Evolutionary conservation across 2,113 vertebrate species (phyloP), one percentile per base, ranked within the genome.

Genomic region (Ammodytes dubius): DNA sequence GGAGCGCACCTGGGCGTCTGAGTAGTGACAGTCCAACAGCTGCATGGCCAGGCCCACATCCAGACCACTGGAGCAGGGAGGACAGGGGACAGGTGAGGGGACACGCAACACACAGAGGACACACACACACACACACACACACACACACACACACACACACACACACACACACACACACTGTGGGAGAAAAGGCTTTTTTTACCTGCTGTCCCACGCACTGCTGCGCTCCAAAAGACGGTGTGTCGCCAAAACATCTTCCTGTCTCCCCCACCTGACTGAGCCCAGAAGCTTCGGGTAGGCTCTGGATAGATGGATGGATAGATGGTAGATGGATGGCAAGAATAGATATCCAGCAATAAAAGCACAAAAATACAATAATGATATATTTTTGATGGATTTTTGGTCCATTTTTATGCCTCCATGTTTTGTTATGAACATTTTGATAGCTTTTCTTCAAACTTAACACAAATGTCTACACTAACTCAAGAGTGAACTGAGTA

Each of bases 21-120:
- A 98, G 90, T 98, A 99, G 88, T 99, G 97, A 82, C 98, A 99
- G 93, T 99, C 98, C 49, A 99, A 90, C 82, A 99, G 95, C 71
- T 99, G 98, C 96, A 99, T 97, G 4, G 97, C 98, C 74, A 99
- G 94, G 3, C 98, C 97, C 7, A 99, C 98, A 54, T 99, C 97
- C 85, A 98, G 94, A 79, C 94, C 90, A 14, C 98, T 98, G 74
- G 27, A 37, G 27, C 1, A 9, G n/a, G n/a, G 71, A 39, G 15
- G 5, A 49, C 11, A 70, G 0, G 40, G 1, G 19, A 65, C 12
- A 54, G 8, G 43, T 56, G 37, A 42, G 10, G 58, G 4, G 0
- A 42, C 17, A 13, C 2, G 4, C 45, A 43, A 1, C 3, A 27
- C 0, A 5, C 40, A 10, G 27, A 50, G 7, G 17, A 45, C 12